These are phyloP conservation scores for Halichondria panicea DNA, from an alignment of 37 sponge, comb jelly and placozoan species.

Conservation along the genomic window DNA sequence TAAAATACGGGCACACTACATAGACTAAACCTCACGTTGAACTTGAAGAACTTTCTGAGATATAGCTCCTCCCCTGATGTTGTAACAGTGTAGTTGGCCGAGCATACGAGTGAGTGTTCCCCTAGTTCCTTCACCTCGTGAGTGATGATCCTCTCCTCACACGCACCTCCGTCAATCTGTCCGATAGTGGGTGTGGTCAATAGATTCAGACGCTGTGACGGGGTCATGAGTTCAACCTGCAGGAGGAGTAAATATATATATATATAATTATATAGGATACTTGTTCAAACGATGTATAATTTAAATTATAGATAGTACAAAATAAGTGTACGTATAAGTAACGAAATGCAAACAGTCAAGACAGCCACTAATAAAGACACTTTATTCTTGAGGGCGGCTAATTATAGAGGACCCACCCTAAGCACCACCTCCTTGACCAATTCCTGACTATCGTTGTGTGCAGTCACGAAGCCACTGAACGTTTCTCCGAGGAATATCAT, in stretches of 20 bases:
- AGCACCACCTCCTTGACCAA: conserved; percentile 64
- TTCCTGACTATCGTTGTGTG: conserved; percentile 77
- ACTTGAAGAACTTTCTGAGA: conserved; percentile 81
- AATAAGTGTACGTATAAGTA: too few species aligned
- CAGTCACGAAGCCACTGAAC: conserved; percentile 67
- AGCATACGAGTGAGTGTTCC: conserved; percentile 73
- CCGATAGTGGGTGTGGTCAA: conserved; percentile 37
- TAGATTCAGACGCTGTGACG: conserved; percentile 49
- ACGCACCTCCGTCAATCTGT: conserved; percentile 53
- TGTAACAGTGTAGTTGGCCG: conserved; percentile 67
- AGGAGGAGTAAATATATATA: too few species aligned
- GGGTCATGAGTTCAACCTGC: conserved; percentile 82
- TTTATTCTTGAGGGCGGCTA: not conserved
- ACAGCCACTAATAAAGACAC: not conserved
- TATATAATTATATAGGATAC: too few species aligned
- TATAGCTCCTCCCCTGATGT: conserved; percentile 71
- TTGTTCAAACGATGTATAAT: too few species aligned
- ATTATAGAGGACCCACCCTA: conserved; percentile 35
- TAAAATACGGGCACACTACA: not conserved
- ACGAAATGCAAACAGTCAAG: not conserved
- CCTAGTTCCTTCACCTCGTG: conserved; percentile 85
- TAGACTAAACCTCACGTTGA: conserved; percentile 29
- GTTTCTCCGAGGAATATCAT: conserved; percentile 86
- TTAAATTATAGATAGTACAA: too few species aligned
- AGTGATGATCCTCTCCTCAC: conserved; percentile 65